Base-by-base conservation (phyloP, 1,140 invertebrate genomes). In the Trichomalopsis sarcophagae region DNA sequence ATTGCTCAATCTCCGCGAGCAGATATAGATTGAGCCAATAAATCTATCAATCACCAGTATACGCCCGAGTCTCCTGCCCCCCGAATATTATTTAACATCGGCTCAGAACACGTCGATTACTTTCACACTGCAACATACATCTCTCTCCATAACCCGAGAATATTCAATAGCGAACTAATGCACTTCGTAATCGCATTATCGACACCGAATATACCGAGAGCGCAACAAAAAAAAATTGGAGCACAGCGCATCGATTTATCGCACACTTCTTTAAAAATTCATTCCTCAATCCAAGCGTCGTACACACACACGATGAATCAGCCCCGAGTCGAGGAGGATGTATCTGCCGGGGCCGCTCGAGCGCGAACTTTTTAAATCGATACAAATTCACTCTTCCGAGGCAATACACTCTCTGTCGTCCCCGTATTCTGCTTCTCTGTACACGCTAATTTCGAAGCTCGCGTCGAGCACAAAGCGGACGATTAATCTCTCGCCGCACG, bases 361-460 rank as follows among this genome's bases (percentile, higher is more conserved):
- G 47, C 27, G 69, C 74, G 55, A 84, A 73, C 14, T 84, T 80
- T 84, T 80, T 62, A 78, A 84, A 84, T 84, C 77, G 68, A 84
- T 71, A 78, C 33, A 77, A 84, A 84, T 78, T 71, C 77, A 77
- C 30, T 75, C 78, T 82, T 76, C 40, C 27, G 74, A 44, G 73
- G 73, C 71, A 85, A 82, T 85, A 78, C 68, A 71, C 66, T 84
- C 75, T 75, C 75, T 75, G 47, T 76, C 21, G 55, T 68, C 73
- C 62, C 30, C 21, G 50, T 44, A 4, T 40, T 4, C 40, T 10
- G 4, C 40, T 44, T 9, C 40, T 44, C 7, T 44, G 10, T 44
- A 9, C 40, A 44, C 68, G 73, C 84, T 84, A 84, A 84, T 84
- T 84, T 50, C 82, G 76, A 50, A 17, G 47, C 47, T 50, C 47